These are phyloP conservation scores for Apteryx owenii DNA, from an alignment of 2,113 vertebrate species.

Conservation along the genomic window DNA sequence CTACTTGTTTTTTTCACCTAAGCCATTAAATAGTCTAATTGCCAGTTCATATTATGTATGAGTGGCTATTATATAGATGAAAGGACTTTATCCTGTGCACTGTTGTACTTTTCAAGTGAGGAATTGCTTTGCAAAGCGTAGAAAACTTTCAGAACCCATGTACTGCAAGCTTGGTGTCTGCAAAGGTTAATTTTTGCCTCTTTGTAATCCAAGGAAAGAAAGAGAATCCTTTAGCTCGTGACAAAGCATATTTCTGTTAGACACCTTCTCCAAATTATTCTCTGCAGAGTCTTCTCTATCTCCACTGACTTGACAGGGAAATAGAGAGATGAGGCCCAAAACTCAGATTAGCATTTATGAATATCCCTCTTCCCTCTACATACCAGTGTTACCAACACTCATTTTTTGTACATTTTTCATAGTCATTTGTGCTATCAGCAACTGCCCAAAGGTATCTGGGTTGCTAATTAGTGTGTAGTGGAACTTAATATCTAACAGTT, in stretches of 20 bases:
- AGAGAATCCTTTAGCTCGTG: neutral
- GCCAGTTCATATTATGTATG: fast-evolving
- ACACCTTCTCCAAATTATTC: neutral
- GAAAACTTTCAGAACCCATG: neutral
- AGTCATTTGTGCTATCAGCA: neutral
- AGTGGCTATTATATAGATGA: neutral
- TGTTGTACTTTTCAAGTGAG: neutral
- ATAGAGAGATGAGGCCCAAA: neutral
- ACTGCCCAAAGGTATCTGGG: neutral
- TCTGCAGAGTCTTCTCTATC: neutral
- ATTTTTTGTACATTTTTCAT: neutral
- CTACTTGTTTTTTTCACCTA: neutral
- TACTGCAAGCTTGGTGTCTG: neutral
- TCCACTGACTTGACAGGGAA: neutral
- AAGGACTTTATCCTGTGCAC: neutral
- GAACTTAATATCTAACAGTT: neutral
- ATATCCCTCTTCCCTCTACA: neutral
- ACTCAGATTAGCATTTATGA: neutral
- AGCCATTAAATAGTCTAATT: neutral
- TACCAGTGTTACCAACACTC: neutral
- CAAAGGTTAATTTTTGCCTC: neutral
- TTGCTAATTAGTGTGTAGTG: neutral
- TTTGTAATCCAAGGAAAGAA: neutral
- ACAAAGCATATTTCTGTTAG: neutral
- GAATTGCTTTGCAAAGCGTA: neutral